These are phyloP conservation scores for Globia sparganii DNA, from an alignment of 2,888 invertebrate species.

Conservation along the genomic window DNA sequence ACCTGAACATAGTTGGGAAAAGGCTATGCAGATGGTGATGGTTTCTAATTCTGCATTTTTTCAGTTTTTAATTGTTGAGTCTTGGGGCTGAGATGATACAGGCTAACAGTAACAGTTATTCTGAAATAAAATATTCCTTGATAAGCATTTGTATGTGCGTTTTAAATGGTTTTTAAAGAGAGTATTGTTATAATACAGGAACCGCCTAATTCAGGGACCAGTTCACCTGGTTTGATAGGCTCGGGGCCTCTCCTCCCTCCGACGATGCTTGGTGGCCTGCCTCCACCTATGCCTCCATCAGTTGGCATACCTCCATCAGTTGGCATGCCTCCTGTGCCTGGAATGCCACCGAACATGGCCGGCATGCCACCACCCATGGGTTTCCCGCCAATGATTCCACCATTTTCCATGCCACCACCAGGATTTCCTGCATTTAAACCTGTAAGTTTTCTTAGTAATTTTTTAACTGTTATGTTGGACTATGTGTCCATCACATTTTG, in stretches of 20 bases:
- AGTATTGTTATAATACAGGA: constrained; percentile 73
- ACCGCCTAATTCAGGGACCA: constrained; percentile 80
- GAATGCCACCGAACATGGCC: constrained; percentile 84
- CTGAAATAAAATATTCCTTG: background rate
- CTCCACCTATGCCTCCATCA: constrained; percentile 89
- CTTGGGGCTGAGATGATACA: background rate
- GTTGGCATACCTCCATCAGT: constrained; percentile 89
- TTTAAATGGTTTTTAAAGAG: background rate
- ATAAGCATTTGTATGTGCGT: background rate
- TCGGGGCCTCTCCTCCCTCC: constrained; percentile 82
- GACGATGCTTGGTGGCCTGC: constrained; percentile 84
- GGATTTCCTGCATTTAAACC: constrained; percentile 91
- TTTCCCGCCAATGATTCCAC: constrained; percentile 92
- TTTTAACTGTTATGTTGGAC: background rate
- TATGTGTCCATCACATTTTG: rapidly evolving
- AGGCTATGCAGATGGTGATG: background rate
- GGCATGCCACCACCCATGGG: constrained; percentile 88
- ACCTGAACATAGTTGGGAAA: background rate
- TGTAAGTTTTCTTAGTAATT: constrained; percentile 66
- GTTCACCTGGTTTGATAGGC: constrained; percentile 83
- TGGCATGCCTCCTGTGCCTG: constrained; percentile 89
- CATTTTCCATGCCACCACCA: constrained; percentile 95
- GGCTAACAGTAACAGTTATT: background rate
- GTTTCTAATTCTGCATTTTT: background rate
- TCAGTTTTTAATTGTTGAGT: background rate